Percentiles rank a stretch among this genome's conserved stretches.
Conservation (phyloP, 2,888 invertebrate species). For the Dolichopus griseipennis region DNA sequence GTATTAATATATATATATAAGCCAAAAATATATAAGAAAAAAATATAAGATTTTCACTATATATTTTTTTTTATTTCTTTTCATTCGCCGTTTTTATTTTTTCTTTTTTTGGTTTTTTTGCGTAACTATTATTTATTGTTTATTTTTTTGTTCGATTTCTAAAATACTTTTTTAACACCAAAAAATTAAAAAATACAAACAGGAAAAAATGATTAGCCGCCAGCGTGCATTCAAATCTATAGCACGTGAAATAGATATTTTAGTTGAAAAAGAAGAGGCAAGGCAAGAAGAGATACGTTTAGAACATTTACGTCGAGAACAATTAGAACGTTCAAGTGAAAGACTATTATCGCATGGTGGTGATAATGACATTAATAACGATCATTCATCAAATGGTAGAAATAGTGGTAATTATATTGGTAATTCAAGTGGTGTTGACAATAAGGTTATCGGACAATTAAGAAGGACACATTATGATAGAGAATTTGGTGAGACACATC, state of each 20-base stretch:
- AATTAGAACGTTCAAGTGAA: slow-evolving; percentile 16
- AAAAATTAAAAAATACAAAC: not conserved
- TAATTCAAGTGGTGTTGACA: slow-evolving; percentile 13
- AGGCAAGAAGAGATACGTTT: not conserved
- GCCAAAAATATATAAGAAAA: not conserved
- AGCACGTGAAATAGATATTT: slow-evolving; percentile 20
- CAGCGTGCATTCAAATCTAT: slow-evolving; percentile 20
- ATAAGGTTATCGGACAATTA: slow-evolving; percentile 15
- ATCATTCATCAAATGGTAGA: slow-evolving; percentile 13
- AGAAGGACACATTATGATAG: slow-evolving; percentile 18
- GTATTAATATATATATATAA: not conserved
- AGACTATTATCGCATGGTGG: slow-evolving; percentile 12
- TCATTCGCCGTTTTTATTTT: not conserved
- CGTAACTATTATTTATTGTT: not conserved
- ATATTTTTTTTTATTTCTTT: not conserved
- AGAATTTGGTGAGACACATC: slow-evolving; percentile 34
- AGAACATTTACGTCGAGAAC: not conserved
- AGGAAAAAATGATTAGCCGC: slow-evolving; percentile 19
- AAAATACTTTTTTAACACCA: slow-evolving; percentile 6
- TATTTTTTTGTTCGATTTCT: slow-evolving; percentile 1
- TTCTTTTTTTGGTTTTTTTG: not conserved
- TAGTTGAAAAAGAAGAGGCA: slow-evolving; percentile 12
- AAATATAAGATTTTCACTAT: not conserved
- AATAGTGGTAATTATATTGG: slow-evolving; percentile 14
- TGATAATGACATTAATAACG: slow-evolving; percentile 14